These are phyloP conservation scores for Nephotettix cincticeps DNA, from an alignment of 1,140 invertebrate species.

Conservation along the genomic window DNA sequence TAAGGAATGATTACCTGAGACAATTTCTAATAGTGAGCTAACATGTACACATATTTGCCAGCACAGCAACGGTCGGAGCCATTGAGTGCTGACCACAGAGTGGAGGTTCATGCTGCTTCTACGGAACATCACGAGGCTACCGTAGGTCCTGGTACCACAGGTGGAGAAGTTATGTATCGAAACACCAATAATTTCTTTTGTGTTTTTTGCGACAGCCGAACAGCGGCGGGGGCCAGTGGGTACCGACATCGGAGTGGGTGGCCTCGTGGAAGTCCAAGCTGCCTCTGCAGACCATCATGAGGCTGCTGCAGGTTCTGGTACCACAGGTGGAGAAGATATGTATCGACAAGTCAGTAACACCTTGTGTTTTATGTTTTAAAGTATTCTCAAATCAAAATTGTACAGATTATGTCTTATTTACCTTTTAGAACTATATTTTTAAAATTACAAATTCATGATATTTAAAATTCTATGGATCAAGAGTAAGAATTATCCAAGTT, in stretches of 20 bases:
- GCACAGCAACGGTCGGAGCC: constrained; percentile 7
- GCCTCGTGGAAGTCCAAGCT: constrained; percentile 95
- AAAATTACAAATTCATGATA: too few relatives aligned
- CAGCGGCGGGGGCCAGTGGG: constrained; percentile 57
- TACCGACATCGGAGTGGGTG: constrained; percentile 91
- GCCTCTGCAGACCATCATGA: constrained; percentile 98
- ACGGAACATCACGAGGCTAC: constrained; percentile 97
- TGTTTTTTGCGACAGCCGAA: constrained; percentile 14
- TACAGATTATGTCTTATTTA: too few relatives aligned
- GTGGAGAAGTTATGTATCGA: constrained; percentile 99
- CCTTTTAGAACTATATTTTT: too few relatives aligned
- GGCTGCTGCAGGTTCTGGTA: constrained; percentile 95
- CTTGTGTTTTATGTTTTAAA: too few relatives aligned
- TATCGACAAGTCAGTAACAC: constrained; percentile 96
- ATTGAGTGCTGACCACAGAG: constrained; percentile 84
- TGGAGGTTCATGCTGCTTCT: constrained; percentile 97
- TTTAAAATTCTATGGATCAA: too few relatives aligned
- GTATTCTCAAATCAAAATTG: too few relatives aligned
- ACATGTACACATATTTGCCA: too few relatives aligned
- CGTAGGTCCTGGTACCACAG: constrained; percentile 98
- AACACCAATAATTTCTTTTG: constrained; percentile 90
- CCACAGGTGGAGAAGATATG: constrained; percentile 99
- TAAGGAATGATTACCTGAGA: too few relatives aligned
- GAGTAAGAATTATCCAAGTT: too few relatives aligned
- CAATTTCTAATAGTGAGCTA: too few relatives aligned